A percentile compares a stretch with the other conserved stretches of the same genome.
Evolutionary conservation across 2,113 vertebrate genomes (phyloP).

Genomic region (Puntigrus tetrazona): DNA sequence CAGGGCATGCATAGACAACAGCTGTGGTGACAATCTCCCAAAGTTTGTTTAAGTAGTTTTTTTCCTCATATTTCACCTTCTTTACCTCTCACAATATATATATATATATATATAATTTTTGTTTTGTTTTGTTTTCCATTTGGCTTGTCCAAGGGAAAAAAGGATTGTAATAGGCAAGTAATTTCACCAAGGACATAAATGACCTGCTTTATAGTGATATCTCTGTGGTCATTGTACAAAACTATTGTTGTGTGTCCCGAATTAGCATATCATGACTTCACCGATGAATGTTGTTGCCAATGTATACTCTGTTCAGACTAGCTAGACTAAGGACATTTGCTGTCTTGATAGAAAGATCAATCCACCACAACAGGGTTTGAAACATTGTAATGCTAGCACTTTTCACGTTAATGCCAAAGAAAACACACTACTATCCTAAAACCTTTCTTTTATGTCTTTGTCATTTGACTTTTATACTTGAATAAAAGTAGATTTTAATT

Average conservation of each 20-base stretch:
- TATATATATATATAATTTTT: too few relatives aligned
- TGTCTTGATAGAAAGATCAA: too few relatives aligned
- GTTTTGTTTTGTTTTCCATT: background rate
- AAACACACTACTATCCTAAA: too few relatives aligned
- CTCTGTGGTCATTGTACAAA: background rate
- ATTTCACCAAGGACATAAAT: background rate
- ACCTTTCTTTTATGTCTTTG: too few relatives aligned
- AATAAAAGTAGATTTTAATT: too few relatives aligned
- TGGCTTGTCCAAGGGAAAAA: background rate
- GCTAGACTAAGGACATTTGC: too few relatives aligned
- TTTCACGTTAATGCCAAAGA: too few relatives aligned
- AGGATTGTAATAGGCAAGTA: background rate
- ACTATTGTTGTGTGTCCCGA: background rate
- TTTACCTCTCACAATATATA: background rate
- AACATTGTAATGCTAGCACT: too few relatives aligned
- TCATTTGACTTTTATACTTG: too few relatives aligned
- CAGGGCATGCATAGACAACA: conserved; percentile 63
- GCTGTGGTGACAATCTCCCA: conserved; percentile 55
- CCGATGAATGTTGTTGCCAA: background rate
- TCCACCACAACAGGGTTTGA: too few relatives aligned
- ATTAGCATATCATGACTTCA: background rate
- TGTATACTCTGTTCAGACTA: background rate
- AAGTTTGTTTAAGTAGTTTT: background rate
- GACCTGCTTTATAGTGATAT: background rate
- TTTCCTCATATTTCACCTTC: background rate